Evolutionary conservation across 2,113 vertebrate species (phyloP), one percentile per base, ranked within the genome.

Genomic region (Bostrychus sinensis): DNA sequence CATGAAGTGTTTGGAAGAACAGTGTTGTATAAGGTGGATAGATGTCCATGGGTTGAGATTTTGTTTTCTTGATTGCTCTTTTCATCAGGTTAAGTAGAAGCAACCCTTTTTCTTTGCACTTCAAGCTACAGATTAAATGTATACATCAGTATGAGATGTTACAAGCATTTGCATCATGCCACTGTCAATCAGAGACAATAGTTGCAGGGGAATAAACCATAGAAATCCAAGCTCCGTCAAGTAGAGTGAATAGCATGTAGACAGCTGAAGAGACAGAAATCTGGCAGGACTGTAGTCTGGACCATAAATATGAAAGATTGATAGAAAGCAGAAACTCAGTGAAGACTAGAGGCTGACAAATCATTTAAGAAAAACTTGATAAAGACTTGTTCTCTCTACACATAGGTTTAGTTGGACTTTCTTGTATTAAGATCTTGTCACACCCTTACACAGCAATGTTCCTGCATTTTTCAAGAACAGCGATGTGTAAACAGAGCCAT

Each of bases 161-260:
- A 68, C 85, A 71, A 42, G 62, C 25, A 75, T 88, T 89, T 88
- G 73, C 86, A 78, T 90, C 86, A 89, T 71, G 37, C 83, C 68
- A 66, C 75, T 84, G 81, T 81, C 87, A 78, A 60, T 74, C 63
- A 79, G 45, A 80, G 64, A 58, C 56, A 84, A 77, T 55, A 57
- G 56, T 28, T 56, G 34, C 69, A 65, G 32, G 20, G 65, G 45
- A 69, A 66, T 54, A 74, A 66, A 38, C 36, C 1, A 23, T 42
- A 28, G 42, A 74, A 77, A 75, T 58, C 51, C 22, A 62, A 62
- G 38, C 53, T 62, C 71, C 66, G 66, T 56, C 68, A 42, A 51
- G 36, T 55, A 59, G 43, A 66, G 17, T 61, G 68, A 78, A 60
- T 25, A 62, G 61, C 46, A 58, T 70, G 63, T 50, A 25, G 45